A percentile compares a stretch with the other conserved stretches of the same genome.
These are phyloP conservation scores for Chironomus striatipennis DNA, from an alignment of 1,140 invertebrate genomes.

Conservation along the genomic window DNA sequence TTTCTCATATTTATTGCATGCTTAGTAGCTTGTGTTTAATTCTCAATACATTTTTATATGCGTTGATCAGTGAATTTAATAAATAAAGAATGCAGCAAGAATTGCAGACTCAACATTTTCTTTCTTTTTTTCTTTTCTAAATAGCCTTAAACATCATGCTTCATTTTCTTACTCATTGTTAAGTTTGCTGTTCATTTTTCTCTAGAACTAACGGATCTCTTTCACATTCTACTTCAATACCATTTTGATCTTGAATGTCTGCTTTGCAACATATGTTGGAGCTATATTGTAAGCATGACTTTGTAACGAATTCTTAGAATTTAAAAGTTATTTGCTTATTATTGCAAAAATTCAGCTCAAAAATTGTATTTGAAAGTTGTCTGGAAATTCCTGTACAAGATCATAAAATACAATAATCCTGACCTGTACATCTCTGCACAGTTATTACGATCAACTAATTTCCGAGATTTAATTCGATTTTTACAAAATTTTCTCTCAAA, in stretches of 20 bases:
- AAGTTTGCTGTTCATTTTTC: background rate
- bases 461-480: too few species aligned
- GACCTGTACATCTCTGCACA: too few species aligned
- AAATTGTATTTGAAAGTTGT: too few species aligned
- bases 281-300: background rate
- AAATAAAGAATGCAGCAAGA: background rate
- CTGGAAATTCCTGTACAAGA: too few species aligned
- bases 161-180: background rate
- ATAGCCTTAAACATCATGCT: background rate
- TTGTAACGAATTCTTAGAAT: too few species aligned
- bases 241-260: background rate
- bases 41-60: background rate
- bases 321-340: too few species aligned
- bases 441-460: too few species aligned
- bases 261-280: background rate
- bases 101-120: background rate
- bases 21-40: background rate
- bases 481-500: too few species aligned
- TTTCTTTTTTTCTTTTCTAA: background rate
- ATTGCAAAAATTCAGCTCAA: too few species aligned
- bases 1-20: background rate
- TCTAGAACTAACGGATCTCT: background rate
- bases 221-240: conserved; percentile 2
- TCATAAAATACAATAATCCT: too few species aligned
- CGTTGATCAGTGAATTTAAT: background rate